A percentile compares a stretch with the other conserved stretches of the same genome.
Conservation (phyloP, 2,888 invertebrate genomes). For the Eurois occulta region DNA sequence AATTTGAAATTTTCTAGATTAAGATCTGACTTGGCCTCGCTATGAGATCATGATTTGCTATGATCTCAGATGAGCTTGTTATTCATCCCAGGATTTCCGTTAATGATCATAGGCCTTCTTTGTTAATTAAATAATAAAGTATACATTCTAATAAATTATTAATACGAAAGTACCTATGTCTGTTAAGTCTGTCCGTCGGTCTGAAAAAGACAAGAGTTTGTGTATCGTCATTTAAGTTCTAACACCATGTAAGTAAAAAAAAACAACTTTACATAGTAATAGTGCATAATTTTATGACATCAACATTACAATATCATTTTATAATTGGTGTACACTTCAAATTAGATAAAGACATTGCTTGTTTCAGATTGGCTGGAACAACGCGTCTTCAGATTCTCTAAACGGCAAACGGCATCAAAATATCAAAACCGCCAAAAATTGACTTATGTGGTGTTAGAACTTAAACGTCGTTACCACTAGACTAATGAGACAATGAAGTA, state of each 20-base stretch:
- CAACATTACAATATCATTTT: no score
- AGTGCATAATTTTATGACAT: no score
- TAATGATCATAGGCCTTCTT: conserved; percentile 12
- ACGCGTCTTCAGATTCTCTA: no score
- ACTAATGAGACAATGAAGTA: not conserved
- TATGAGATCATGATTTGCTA: conserved; percentile 42
- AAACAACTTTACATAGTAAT: no score
- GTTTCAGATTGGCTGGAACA: no score
- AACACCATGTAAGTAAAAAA: no score
- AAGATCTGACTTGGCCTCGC: conserved; percentile 46
- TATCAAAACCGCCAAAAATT: no score
- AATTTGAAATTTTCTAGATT: conserved; percentile 39
- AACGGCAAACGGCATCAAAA: no score
- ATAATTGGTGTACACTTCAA: no score
- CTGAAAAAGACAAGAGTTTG: not conserved
- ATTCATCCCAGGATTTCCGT: conserved; percentile 53
- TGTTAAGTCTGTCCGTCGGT: not conserved
- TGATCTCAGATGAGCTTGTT: conserved; percentile 51
- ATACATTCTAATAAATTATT: not conserved
- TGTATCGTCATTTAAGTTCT: no score
- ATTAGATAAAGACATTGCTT: no score
- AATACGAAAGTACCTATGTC: not conserved
- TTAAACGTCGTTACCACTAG: not conserved
- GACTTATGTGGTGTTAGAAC: no score
- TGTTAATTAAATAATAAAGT: conserved; percentile 13